Evolutionary conservation across 2,113 vertebrate genomes (phyloP).

Genomic region (Buteo buteo): DNA sequence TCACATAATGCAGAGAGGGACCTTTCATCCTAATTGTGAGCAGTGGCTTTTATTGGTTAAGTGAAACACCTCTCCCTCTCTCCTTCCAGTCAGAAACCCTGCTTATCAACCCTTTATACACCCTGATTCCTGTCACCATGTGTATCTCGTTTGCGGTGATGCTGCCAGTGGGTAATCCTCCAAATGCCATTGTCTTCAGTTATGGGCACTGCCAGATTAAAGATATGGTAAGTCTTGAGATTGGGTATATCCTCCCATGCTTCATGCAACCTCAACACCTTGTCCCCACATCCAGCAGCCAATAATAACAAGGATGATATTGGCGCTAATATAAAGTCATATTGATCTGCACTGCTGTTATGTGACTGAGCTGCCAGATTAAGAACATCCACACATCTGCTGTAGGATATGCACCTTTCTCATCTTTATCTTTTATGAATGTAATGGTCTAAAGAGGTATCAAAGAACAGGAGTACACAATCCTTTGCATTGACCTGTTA

Average conservation of each 20-base stretch:
- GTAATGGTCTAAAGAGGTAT: not conserved
- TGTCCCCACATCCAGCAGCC: not conserved
- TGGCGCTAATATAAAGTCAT: not conserved
- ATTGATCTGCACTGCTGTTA: not conserved
- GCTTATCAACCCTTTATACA: constrained; percentile 94
- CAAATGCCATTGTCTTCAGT: constrained; percentile 98
- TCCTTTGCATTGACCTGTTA: not conserved
- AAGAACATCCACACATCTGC: not conserved
- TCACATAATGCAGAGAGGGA: not conserved
- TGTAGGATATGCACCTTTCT: not conserved
- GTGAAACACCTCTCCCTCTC: not conserved
- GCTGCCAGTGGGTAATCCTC: constrained; percentile 97
- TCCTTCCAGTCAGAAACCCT: constrained; percentile 88
- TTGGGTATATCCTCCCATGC: not conserved
- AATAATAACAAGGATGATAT: not conserved
- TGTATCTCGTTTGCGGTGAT: constrained; percentile 98
- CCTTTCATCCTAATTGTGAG: not conserved
- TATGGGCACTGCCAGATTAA: constrained; percentile 95
- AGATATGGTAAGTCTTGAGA: constrained; percentile 87
- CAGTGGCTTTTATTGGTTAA: not conserved
- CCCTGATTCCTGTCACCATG: constrained; percentile 95
- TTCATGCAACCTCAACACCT: not conserved
- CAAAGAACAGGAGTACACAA: not conserved
- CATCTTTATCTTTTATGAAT: not conserved
- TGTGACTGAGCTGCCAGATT: not conserved